Conservation (phyloP, 2,888 invertebrate genomes). For the Nomada ferruginata region DNA sequence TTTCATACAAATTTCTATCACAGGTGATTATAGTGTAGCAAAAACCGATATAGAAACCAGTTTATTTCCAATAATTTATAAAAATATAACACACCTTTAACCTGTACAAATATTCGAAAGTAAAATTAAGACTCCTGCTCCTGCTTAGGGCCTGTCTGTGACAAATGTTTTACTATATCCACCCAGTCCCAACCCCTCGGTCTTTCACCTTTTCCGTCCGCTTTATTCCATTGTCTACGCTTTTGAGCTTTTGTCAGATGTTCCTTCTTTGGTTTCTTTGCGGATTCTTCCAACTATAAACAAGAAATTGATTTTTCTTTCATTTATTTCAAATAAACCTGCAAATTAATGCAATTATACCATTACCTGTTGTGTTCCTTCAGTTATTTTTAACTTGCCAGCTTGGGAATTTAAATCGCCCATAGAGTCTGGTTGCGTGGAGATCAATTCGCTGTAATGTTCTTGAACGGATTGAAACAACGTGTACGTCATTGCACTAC, state of each 20-base stretch:
- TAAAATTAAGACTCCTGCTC: slow-evolving; percentile 79
- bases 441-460: slow-evolving; percentile 89
- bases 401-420: slow-evolving; percentile 84
- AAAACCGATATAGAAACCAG: slow-evolving; percentile 65
- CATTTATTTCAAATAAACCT: background rate
- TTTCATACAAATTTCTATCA: slow-evolving; percentile 51
- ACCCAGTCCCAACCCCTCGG: slow-evolving; percentile 98
- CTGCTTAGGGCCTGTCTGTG: slow-evolving; percentile 89
- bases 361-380: slow-evolving; percentile 83
- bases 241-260: slow-evolving; percentile 97
- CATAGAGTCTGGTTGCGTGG: slow-evolving; percentile 88
- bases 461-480: slow-evolving; percentile 96
- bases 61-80: slow-evolving; percentile 77
- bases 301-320: slow-evolving; percentile 6
- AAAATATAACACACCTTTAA: slow-evolving; percentile 76
- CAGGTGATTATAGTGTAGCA: slow-evolving; percentile 52
- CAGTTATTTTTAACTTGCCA: slow-evolving; percentile 86
- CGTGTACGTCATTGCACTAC: slow-evolving; percentile 97
- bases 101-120: slow-evolving; percentile 73
- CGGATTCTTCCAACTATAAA: slow-evolving; percentile 79
- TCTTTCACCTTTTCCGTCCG: slow-evolving; percentile 93
- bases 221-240: slow-evolving; percentile 93
- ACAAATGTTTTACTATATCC: slow-evolving; percentile 97
- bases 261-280: slow-evolving; percentile 90
- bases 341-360: background rate